Conservation (phyloP, 2,888 invertebrate genomes). For the Drosophila mulleri region DNA sequence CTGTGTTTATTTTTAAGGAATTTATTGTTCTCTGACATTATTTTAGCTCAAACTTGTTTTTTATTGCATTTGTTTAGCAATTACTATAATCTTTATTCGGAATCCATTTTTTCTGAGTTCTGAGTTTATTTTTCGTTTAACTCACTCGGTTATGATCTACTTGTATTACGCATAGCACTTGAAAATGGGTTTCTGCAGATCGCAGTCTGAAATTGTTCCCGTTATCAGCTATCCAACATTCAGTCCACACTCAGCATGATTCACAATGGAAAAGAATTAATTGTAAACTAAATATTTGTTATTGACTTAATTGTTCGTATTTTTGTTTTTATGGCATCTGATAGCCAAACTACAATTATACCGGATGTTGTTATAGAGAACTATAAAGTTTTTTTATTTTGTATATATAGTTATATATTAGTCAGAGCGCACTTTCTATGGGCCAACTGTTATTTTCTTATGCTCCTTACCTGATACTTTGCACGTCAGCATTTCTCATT, state of each 20-base stretch:
- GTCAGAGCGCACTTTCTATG: not conserved
- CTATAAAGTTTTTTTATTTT: not conserved
- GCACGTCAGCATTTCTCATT: not conserved
- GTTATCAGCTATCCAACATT: not conserved
- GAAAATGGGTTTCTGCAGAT: not conserved
- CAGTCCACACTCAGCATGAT: not conserved
- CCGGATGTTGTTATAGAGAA: not conserved
- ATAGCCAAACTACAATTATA: not conserved
- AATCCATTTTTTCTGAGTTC: not conserved
- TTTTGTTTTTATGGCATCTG: not conserved
- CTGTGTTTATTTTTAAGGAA: too few relatives aligned
- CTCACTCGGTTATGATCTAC: not conserved
- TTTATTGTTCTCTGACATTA: too few relatives aligned
- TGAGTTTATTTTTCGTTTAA: not conserved
- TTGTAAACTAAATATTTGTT: not conserved
- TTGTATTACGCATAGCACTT: not conserved
- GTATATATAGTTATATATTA: not conserved
- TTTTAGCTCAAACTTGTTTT: too few relatives aligned
- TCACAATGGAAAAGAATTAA: not conserved
- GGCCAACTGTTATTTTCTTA: not conserved
- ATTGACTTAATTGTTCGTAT: conserved; percentile 1
- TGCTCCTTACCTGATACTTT: not conserved
- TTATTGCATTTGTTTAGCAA: too few relatives aligned
- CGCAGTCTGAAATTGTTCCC: not conserved
- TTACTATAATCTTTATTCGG: not conserved